Evolutionary conservation across 2,113 vertebrate species (phyloP), one percentile per base, ranked within the genome.

Genomic region (Chiloscyllium plagiosum): DNA sequence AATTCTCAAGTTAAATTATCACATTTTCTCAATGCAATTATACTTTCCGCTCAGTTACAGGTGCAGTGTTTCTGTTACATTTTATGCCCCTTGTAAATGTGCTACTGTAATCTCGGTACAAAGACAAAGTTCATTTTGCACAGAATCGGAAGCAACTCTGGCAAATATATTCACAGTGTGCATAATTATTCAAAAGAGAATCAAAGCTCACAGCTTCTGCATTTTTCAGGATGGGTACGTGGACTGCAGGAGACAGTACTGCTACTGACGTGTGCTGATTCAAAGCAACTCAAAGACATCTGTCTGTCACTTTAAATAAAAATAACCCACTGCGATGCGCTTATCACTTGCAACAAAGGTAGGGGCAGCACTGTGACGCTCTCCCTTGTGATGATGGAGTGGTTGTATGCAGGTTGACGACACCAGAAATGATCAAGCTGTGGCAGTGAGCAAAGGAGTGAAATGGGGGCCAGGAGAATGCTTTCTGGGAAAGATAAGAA

Each of bases 261-360:
- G 19, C 7, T 20, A 24, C 61, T n/a, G 61, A 93, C 65, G 61
- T 24, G 61, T 19, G 19, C 61, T 37, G 33, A 37, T 37, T 37
- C 33, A 93, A 93, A 33, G 17, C 7, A 93, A 65, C 15, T 93
- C 61, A 93, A 66, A 93, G 61, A 93, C 89, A 93, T 66, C 89
- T 66, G 89, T 68, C 89, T 93, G 66, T 20, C 89, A 33, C 8
- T 37, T 37, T 37, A 47, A 65, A n/a, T 93, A 66, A 37, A 93
- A 66, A 66, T 65, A 93, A 37, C 56, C n/a, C 61, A 66, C 65
- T n/a, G 89, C 1, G 37, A 93, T 61, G 17, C 7, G 33, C 19
- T 22, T 8, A 61, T n/a, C 33, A 93, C 89, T 66, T 33, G 66
- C 37, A 10, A 1, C 5, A 56, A n/a, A 68, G 61, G 33, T 37